These are phyloP conservation scores for Bilobella aurantiaca DNA, from an alignment of 1,140 invertebrate species.

Conservation along the genomic window DNA sequence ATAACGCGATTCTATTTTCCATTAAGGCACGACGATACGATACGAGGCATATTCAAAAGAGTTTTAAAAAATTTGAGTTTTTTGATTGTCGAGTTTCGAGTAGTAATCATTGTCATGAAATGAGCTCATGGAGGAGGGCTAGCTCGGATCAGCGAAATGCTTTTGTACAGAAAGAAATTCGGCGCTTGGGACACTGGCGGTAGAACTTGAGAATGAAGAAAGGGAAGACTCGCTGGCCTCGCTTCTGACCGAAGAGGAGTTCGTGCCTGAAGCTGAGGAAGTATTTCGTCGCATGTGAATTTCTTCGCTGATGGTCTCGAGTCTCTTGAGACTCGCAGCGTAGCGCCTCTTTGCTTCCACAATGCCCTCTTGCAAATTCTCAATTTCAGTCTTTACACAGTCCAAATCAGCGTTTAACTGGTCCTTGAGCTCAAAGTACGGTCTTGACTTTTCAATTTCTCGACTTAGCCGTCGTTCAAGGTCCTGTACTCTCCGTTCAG, in stretches of 20 bases:
- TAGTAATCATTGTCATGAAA: too few species aligned
- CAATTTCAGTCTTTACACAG: slow-evolving; percentile 42
- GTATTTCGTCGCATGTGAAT: slow-evolving; percentile 54
- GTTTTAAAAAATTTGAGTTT: neutral
- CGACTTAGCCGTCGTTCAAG: slow-evolving; percentile 65
- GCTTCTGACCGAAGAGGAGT: neutral
- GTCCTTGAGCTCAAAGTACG: slow-evolving; percentile 47
- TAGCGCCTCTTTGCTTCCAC: slow-evolving; percentile 43
- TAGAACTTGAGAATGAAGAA: slow-evolving; percentile 1
- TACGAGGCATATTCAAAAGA: too few species aligned
- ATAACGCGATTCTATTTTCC: too few species aligned
- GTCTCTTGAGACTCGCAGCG: slow-evolving; percentile 41
- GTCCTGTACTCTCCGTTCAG: slow-evolving; percentile 62
- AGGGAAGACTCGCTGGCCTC: neutral
- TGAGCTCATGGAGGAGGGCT: too few species aligned
- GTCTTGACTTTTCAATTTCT: slow-evolving; percentile 63
- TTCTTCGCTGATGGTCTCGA: slow-evolving; percentile 49
- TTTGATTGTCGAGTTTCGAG: neutral
- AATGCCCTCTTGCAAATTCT: slow-evolving; percentile 43
- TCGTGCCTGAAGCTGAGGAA: slow-evolving; percentile 7
- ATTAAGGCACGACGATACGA: too few species aligned
- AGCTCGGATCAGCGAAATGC: too few species aligned
- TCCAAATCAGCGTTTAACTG: slow-evolving; percentile 42
- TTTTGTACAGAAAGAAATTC: too few species aligned
- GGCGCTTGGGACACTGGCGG: neutral